Percentiles rank a stretch among this genome's conserved stretches.
Evolutionary conservation across 2,113 vertebrate species (phyloP).

Genomic region (Macroglossus sobrinus): DNA sequence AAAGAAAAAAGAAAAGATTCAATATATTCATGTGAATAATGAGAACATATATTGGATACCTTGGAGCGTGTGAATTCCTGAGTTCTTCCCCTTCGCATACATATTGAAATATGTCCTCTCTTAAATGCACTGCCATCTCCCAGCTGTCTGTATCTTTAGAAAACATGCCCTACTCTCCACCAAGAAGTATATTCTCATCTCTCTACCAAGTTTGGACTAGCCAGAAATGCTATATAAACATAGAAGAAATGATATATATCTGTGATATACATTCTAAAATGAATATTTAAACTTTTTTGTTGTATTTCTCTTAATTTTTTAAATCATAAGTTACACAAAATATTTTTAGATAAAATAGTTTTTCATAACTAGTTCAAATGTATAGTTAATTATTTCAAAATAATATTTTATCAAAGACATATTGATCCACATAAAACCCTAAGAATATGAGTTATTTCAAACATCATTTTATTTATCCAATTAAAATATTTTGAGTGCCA

Average conservation of each 20-base stretch:
- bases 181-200: not conserved
- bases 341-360: not conserved
- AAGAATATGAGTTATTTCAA: not conserved
- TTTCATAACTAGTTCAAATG: not conserved
- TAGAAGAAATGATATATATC: not conserved
- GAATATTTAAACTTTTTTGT: not conserved
- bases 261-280: not conserved
- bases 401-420: not conserved
- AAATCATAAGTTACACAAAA: not conserved
- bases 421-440: not conserved
- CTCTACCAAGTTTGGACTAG: not conserved
- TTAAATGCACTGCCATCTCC: not conserved
- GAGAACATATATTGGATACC: not conserved
- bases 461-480: not conserved
- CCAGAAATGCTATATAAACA: not conserved
- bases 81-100: not conserved
- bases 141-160: not conserved
- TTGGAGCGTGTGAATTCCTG: not conserved
- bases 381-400: not conserved
- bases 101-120: not conserved
- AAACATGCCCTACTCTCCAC: not conserved
- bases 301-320: not conserved
- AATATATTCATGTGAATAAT: not conserved
- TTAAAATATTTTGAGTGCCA: not conserved
- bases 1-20: not conserved